These are phyloP conservation scores for Gracilinanus agilis DNA, from an alignment of 2,113 vertebrate species.

Conservation along the genomic window DNA sequence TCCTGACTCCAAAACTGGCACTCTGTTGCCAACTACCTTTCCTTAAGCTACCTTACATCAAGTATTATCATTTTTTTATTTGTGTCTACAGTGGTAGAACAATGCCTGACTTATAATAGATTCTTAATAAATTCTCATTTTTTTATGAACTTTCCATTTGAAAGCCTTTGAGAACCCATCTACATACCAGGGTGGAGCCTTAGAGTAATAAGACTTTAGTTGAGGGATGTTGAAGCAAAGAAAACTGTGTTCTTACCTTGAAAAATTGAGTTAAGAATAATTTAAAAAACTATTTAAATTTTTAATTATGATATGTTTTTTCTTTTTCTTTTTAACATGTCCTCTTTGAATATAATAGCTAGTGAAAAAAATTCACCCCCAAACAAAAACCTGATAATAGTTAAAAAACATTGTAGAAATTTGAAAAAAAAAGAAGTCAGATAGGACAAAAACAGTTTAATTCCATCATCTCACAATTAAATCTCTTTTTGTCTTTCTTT, in stretches of 20 bases:
- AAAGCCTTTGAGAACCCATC: neutral
- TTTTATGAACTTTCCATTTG: neutral
- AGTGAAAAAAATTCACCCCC: conserved; percentile 12
- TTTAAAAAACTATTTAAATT: conserved; percentile 18
- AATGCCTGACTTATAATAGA: neutral
- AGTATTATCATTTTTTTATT: neutral
- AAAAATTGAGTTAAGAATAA: neutral
- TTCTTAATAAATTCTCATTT: neutral
- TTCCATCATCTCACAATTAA: neutral
- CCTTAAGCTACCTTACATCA: neutral
- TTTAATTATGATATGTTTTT: conserved; percentile 13
- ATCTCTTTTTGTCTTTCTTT: conserved; percentile 1
- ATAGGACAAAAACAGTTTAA: conserved; percentile 42
- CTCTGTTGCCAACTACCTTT: too few relatives aligned
- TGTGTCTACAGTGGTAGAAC: neutral
- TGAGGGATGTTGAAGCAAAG: neutral
- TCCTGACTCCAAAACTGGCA: too few relatives aligned
- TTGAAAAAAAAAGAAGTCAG: conserved; percentile 49
- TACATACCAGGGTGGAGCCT: neutral
- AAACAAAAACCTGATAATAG: neutral
- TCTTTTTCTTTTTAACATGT: neutral
- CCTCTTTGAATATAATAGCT: neutral
- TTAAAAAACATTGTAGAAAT: neutral
- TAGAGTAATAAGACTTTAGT: neutral
- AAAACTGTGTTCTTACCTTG: neutral